Percentiles rank a stretch among this genome's conserved stretches.
Conservation (phyloP, 2,797 vertebrate species). For the Darevskia mixta region DNA sequence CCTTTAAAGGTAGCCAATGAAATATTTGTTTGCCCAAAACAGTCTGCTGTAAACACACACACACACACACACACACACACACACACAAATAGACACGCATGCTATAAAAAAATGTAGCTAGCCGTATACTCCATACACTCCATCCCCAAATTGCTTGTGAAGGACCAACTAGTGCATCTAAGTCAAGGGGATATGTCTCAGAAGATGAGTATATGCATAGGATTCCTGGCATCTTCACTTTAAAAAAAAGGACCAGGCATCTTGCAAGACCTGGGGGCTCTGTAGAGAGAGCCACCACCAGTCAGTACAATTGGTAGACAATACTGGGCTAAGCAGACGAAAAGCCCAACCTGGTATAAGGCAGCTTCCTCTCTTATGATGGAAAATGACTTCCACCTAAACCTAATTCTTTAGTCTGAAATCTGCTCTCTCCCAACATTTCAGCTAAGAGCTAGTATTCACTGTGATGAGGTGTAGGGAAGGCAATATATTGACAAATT, state of each 20-base stretch:
- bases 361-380: background rate
- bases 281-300: background rate
- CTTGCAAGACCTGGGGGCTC: too few species aligned
- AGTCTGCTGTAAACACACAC: too few species aligned
- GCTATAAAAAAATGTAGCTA: too few species aligned
- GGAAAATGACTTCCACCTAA: background rate
- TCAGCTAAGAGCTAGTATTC: background rate
- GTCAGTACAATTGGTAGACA: background rate
- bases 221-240: background rate
- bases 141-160: background rate
- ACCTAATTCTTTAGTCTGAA: background rate
- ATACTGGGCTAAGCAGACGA: background rate
- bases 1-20: background rate
- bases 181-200: too few species aligned
- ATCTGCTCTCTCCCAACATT: background rate
- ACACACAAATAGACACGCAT: too few species aligned
- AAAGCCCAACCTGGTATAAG: background rate
- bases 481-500: background rate
- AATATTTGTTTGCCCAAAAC: background rate
- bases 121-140: too few species aligned
- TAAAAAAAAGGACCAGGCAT: background rate
- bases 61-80: too few species aligned
- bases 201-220: background rate
- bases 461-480: background rate
- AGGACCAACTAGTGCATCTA: background rate